A percentile compares a stretch with the other conserved stretches of the same genome.
These are phyloP conservation scores for Drosophila oshimai DNA, from an alignment of 1,140 invertebrate species.

Conservation along the genomic window DNA sequence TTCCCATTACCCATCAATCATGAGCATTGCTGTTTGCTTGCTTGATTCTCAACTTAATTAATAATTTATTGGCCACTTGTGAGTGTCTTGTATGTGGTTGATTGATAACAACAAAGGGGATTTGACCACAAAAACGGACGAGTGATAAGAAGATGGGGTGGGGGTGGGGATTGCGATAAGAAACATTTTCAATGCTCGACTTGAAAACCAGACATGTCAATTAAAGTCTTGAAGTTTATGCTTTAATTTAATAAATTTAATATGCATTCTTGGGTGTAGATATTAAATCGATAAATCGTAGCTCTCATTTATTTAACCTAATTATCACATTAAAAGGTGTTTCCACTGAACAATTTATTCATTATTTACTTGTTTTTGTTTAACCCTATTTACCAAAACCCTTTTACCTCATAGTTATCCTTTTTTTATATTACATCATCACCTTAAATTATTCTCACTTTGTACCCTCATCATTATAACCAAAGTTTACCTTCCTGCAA, in stretches of 20 bases:
- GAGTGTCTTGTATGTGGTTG: conserved; percentile 29
- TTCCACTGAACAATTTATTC: not conserved
- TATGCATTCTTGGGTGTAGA: too few relatives aligned
- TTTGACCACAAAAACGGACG: conserved; percentile 7
- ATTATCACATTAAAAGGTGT: not conserved
- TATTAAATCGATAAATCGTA: too few relatives aligned
- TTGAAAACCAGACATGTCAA: not conserved
- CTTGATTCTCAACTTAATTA: conserved; percentile 44
- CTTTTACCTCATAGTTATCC: not conserved
- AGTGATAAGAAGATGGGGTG: not conserved
- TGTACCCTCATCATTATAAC: conserved; percentile 4
- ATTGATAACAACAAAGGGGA: conserved; percentile 18
- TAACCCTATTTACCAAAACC: not conserved
- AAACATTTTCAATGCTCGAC: not conserved
- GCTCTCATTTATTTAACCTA: not conserved
- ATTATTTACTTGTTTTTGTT: not conserved
- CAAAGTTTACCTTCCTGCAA: not conserved
- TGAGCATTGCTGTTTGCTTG: conserved; percentile 18
- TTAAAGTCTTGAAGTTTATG: not conserved
- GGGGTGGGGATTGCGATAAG: conserved; percentile 1
- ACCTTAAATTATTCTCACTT: not conserved
- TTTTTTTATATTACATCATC: not conserved
- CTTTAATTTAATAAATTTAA: not conserved
- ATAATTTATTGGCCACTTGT: conserved; percentile 46
- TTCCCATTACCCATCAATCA: conserved; percentile 19